Evolutionary conservation across 2,113 vertebrate genomes (phyloP).

Genomic region (Capra hircus): DNA sequence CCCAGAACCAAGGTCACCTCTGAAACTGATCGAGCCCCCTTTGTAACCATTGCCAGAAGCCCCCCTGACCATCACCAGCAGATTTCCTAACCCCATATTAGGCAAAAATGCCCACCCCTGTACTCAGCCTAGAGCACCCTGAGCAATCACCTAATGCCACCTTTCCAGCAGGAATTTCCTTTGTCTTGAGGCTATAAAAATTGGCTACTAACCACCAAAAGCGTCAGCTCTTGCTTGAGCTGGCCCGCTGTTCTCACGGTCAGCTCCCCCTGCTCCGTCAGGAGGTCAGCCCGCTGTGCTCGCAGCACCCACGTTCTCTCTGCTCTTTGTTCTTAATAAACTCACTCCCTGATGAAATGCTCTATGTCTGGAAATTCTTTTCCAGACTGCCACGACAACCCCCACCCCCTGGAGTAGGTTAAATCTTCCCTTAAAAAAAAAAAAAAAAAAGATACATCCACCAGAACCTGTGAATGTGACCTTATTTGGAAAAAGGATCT

Average conservation of each 20-base stretch:
- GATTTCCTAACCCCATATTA: background rate
- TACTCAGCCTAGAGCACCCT: background rate
- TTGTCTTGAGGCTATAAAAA: background rate
- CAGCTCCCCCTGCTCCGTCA: background rate
- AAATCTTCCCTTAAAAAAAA: background rate
- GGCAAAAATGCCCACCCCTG: background rate
- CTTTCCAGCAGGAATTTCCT: background rate
- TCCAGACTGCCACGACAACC: background rate
- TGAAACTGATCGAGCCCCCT: background rate
- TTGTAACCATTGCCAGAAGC: background rate
- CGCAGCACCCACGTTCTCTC: background rate
- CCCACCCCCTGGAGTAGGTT: background rate
- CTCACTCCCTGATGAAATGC: background rate
- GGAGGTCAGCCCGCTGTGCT: background rate
- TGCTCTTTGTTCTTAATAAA: background rate
- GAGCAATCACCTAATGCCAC: background rate
- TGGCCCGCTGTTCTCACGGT: background rate
- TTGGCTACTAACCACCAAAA: background rate
- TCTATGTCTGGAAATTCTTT: background rate
- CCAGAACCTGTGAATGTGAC: background rate
- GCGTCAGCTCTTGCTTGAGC: background rate
- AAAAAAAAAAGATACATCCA: background rate
- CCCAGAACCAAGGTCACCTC: background rate
- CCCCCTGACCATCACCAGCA: background rate
- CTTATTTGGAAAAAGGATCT: background rate